phyloP scores from a whole-genome alignment of 2,113 vertebrate species.

The Sisor rabdophorus region DNA sequence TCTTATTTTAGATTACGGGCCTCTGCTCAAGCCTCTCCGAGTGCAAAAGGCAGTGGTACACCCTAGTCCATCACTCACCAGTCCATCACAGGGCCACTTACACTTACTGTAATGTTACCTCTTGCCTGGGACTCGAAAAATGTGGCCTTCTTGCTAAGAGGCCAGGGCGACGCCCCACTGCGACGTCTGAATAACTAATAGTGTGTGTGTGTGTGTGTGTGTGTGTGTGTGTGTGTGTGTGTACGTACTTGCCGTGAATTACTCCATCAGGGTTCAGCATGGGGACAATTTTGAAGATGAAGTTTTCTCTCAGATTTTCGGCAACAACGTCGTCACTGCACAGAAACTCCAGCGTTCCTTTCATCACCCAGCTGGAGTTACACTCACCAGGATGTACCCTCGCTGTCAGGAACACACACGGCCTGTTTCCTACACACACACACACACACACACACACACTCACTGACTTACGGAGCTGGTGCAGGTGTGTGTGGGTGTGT shows the following conservation, averaged over 20 bases:
- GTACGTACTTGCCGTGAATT: conserved; percentile 87
- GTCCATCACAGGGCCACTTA: no score
- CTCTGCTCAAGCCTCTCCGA: no score
- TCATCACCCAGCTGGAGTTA: conserved; percentile 95
- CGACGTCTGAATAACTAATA: no score
- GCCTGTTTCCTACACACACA: conserved; percentile 71
- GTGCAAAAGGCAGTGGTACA: no score
- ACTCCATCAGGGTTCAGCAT: conserved; percentile 95
- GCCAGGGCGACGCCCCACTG: no score
- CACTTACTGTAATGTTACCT: no score
- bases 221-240: conserved; percentile 21
- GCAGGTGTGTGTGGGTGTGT: no score
- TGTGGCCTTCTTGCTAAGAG: no score
- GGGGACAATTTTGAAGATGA: conserved; percentile 90
- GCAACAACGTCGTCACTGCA: conserved; percentile 79
- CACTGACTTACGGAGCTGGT: conserved; percentile 58
- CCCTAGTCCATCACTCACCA: no score
- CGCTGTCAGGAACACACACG: conserved; percentile 78
- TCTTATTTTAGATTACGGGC: no score
- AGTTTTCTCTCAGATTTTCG: conserved; percentile 80
- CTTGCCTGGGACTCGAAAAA: no score
- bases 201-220: conserved; percentile 6
- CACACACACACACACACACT: conserved; percentile 20
- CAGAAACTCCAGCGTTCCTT: conserved; percentile 88
- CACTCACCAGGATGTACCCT: conserved; percentile 90